Conservation (phyloP, 2,797 vertebrate species). For the Pogonophryne albipinna region DNA sequence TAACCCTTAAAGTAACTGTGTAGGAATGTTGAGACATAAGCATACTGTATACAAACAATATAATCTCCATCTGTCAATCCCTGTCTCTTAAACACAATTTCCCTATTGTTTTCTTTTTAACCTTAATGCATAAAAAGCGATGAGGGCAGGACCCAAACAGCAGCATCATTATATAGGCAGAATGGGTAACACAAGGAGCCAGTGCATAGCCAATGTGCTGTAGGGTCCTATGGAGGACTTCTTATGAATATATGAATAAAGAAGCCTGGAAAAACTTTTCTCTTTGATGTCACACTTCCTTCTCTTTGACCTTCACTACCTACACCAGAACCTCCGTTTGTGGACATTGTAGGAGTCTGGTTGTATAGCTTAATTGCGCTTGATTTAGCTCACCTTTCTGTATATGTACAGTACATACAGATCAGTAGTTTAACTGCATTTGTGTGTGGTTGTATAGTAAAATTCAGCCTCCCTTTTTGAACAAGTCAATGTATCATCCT, state of each 20-base stretch:
- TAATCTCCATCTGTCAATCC: neutral
- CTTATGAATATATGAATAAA: slow-evolving; percentile 65
- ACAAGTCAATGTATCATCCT: neutral
- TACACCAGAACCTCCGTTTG: slow-evolving; percentile 24
- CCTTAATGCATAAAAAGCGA: no score
- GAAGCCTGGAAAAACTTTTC: slow-evolving; percentile 12
- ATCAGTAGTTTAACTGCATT: neutral
- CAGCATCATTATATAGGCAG: slow-evolving; percentile 41
- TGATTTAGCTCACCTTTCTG: slow-evolving; percentile 6
- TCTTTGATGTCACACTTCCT: slow-evolving; percentile 20
- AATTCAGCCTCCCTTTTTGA: neutral
- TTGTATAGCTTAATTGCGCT: slow-evolving; percentile 9
- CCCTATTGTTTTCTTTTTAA: no score
- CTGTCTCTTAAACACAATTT: no score
- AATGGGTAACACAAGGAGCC: slow-evolving; percentile 13
- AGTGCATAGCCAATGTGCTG: slow-evolving; percentile 46
- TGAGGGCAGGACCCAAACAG: slow-evolving; percentile 1
- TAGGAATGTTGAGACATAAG: slow-evolving; percentile 3
- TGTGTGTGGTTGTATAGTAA: neutral
- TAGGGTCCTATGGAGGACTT: slow-evolving; percentile 43
- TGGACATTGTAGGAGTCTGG: neutral
- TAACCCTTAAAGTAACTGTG: slow-evolving; percentile 9
- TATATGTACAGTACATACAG: slow-evolving; percentile 7
- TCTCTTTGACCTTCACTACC: slow-evolving; percentile 46
- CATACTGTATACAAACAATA: neutral